Base-by-base conservation (phyloP, 2,797 vertebrate species). In the Tangara arthus region DNA sequence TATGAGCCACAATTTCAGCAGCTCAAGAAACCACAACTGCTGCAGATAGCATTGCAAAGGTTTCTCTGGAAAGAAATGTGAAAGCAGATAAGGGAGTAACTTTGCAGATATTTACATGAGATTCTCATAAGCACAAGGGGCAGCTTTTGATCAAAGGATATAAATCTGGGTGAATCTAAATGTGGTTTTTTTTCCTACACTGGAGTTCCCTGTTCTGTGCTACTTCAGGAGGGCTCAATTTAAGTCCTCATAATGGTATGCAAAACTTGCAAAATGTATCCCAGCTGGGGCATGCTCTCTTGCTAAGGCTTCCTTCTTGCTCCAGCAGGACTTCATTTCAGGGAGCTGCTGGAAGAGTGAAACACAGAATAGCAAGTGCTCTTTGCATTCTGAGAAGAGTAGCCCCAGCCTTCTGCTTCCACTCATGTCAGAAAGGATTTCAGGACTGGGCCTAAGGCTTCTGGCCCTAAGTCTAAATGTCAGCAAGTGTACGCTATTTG, bases 81-180 rank as follows among this genome's bases (percentile, higher is more conserved):
- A 91, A 93, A 90, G 79, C 61, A 87, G 91, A 91, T 71, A 86
- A 78, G 94, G 87, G 52, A 94, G 75, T 68, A 93, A 95, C 84
- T 95, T 95, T 52, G 69, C 73, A 92, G 94, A 91, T 95, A 95
- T 95, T 96, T 96, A 95, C 82, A 95, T 71, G 89, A 93, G 94
- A 92, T 94, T 93, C 93, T 94, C 79, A 89, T 89, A 94, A 95
- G 94, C 93, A 94, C 94, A 80, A 91, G 93, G 95, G 93, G 93
- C 87, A 82, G 60, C 61, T 94, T 95, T 88, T 96, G 95, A 96
- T 96, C 96, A 96, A 96, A 96, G 93, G 91, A 92, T 92, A 87
- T 65, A 94, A 85, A 95, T 94, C 94, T 95, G 96, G 82, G 91
- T 93, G 95, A 96, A 95, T 91, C 90, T 94, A 95, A 96, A 90